Conservation (phyloP, 2,797 vertebrate species). For the Urocyon cinereoargenteus region DNA sequence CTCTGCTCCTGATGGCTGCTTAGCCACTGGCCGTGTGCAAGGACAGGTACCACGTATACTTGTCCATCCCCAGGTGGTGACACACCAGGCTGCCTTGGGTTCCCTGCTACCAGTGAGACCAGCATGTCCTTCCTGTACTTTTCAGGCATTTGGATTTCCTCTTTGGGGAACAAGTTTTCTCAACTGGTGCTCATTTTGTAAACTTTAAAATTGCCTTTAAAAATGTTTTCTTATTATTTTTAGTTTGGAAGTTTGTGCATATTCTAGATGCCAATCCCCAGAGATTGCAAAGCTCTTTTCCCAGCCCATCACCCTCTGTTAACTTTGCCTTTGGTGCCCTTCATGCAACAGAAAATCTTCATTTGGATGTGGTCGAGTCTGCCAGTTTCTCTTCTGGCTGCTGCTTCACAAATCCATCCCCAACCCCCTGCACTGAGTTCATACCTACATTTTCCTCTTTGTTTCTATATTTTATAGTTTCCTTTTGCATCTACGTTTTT, state of each 20-base stretch:
- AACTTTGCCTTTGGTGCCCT: background rate
- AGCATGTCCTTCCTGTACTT: background rate
- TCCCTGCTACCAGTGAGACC: background rate
- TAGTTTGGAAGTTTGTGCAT: background rate
- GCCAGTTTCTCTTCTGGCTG: background rate
- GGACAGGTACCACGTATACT: background rate
- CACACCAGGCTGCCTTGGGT: background rate
- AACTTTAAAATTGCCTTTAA: background rate
- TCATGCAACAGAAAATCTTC: background rate
- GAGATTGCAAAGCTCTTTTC: background rate
- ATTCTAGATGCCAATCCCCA: background rate
- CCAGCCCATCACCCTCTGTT: background rate
- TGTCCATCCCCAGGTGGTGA: accelerated
- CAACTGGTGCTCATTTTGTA: background rate
- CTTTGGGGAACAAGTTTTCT: background rate
- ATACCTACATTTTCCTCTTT: background rate
- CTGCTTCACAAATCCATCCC: background rate
- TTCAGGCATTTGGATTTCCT: background rate
- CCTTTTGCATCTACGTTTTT: background rate
- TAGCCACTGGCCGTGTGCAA: background rate
- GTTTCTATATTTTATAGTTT: background rate
- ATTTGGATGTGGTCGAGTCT: background rate
- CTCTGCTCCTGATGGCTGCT: background rate
- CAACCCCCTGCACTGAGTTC: background rate
- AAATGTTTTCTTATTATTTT: background rate